Percentiles rank a stretch among this genome's conserved stretches.
Evolutionary conservation across 2,888 invertebrate genomes (phyloP).

Genomic region (Sialis lutaria): DNA sequence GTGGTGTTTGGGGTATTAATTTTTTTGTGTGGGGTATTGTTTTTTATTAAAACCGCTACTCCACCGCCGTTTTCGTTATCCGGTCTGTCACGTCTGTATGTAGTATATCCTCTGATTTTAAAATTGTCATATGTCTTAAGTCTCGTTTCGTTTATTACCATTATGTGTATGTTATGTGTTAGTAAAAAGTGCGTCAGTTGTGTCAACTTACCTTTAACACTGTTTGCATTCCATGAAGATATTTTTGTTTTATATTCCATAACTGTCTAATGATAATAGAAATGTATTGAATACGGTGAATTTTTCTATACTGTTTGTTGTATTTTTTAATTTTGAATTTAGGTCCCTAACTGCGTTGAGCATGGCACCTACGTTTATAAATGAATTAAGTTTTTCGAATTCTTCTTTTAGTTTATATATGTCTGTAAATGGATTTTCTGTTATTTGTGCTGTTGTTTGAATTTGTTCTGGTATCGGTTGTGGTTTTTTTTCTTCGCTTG

Average conservation of each 20-base stretch:
- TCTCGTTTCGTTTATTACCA: slow-evolving; percentile 8
- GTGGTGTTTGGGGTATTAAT: not conserved
- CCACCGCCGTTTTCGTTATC: slow-evolving; percentile 8
- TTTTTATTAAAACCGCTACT: slow-evolving; percentile 6
- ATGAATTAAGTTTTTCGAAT: too few species aligned
- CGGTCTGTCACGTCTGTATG: slow-evolving; percentile 9
- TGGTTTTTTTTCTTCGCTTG: too few species aligned
- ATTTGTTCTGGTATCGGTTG: too few species aligned
- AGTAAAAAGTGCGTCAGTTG: not conserved
- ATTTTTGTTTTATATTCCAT: slow-evolving; percentile 7
- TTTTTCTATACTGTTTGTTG: not conserved
- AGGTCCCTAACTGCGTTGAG: not conserved
- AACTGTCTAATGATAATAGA: not conserved
- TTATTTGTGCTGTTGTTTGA: too few species aligned
- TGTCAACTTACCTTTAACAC: too few species aligned
- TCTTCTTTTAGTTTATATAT: too few species aligned
- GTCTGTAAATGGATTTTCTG: too few species aligned
- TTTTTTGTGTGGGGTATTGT: too few species aligned
- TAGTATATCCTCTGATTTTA: slow-evolving; percentile 9
- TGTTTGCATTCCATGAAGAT: not conserved
- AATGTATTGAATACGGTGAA: not conserved
- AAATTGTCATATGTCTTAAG: too few species aligned
- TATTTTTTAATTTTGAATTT: not conserved
- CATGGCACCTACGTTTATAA: too few species aligned
- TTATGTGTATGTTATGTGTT: not conserved